These are phyloP conservation scores for Sinotaia quadrata DNA, from an alignment of 2,888 invertebrate species.

Conservation along the genomic window DNA sequence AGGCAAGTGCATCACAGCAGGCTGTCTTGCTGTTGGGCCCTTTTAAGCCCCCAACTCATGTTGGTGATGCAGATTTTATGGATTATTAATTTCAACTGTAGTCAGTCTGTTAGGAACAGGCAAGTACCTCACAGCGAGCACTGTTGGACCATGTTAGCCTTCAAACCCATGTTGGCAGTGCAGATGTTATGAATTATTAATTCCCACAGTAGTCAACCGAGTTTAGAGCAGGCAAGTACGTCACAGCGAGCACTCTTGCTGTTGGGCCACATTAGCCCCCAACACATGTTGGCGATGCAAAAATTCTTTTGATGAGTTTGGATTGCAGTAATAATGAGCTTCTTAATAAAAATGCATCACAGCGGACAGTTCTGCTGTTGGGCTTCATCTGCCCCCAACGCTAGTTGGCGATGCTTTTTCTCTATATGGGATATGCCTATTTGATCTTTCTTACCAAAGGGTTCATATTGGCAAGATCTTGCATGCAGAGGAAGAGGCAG, in stretches of 20 bases:
- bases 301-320: constrained; percentile 5
- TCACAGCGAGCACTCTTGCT: constrained; percentile 36
- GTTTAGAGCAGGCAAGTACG: constrained; percentile 32
- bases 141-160: no score
- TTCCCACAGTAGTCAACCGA: neutral
- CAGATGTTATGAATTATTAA: neutral
- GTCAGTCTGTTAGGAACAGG: no score
- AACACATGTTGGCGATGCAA: constrained; percentile 38
- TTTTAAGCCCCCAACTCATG: neutral
- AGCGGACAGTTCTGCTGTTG: constrained; percentile 35
- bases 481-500: no score
- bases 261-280: constrained; percentile 33
- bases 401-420: constrained; percentile 6
- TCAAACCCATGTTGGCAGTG: no score
- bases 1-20: neutral
- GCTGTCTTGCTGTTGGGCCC: neutral
- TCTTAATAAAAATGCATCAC: constrained; percentile 34
- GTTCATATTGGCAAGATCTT: no score
- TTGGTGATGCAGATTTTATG: no score
- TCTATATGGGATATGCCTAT: no score
- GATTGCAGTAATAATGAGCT: neutral
- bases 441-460: no score
- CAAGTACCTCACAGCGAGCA: no score
- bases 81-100: no score
- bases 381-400: constrained; percentile 31